These are phyloP conservation scores for Scyliorhinus canicula DNA, from an alignment of 2,797 vertebrate species.

Conservation along the genomic window DNA sequence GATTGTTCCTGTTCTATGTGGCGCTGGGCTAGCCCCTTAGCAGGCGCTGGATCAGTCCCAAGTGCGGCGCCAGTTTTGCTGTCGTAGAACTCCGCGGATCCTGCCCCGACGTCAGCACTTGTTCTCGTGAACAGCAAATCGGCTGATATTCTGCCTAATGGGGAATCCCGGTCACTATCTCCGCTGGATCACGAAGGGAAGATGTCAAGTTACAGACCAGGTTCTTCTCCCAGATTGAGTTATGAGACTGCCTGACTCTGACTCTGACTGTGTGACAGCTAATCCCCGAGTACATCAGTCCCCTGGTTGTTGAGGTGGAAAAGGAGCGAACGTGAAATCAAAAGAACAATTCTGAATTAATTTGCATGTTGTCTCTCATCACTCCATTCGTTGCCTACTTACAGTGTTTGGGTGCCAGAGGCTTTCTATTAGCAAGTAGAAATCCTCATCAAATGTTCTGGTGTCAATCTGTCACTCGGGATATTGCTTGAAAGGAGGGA, in stretches of 20 bases:
- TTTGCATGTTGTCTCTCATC: neutral
- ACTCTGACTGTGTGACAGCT: too few relatives aligned
- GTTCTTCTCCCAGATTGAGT: neutral
- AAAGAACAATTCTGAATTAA: neutral
- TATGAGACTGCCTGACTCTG: too few relatives aligned
- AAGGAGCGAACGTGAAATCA: neutral
- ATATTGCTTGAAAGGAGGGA: neutral
- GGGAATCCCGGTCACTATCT: too few relatives aligned
- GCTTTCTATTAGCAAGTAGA: neutral
- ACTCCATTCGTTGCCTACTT: neutral
- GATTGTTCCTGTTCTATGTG: too few relatives aligned
- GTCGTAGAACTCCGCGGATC: too few relatives aligned
- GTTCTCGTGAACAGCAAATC: too few relatives aligned
- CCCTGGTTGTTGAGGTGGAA: neutral
- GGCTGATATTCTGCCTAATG: too few relatives aligned
- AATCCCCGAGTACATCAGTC: neutral
- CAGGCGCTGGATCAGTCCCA: too few relatives aligned
- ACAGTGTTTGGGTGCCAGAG: neutral
- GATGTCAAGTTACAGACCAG: neutral
- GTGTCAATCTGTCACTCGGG: neutral
- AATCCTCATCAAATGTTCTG: neutral
- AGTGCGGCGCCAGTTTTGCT: too few relatives aligned
- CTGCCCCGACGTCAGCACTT: too few relatives aligned
- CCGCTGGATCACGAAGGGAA: neutral
- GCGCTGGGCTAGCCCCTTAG: too few relatives aligned